These are phyloP conservation scores for Rhynchophorus ferrugineus DNA, from an alignment of 1,140 invertebrate genomes.

Conservation along the genomic window DNA sequence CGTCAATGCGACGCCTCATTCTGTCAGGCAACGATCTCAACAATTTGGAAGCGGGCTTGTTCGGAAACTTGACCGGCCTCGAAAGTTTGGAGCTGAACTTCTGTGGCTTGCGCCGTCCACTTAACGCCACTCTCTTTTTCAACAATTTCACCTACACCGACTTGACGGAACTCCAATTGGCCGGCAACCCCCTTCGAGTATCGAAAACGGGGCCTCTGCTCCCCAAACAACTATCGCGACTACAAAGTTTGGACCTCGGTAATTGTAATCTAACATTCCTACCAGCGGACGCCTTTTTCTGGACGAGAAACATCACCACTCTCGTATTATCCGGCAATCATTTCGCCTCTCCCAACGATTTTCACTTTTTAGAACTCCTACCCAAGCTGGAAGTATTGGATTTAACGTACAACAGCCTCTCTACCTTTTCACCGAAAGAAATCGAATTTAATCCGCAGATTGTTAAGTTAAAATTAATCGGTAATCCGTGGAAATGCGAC, in stretches of 20 bases:
- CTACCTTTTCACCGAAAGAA: conserved; percentile 47
- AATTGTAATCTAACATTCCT: conserved; percentile 55
- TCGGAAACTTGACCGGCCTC: conserved; percentile 58
- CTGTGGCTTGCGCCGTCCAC: conserved; percentile 54
- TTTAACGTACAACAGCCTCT: conserved; percentile 56
- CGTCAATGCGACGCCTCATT: conserved; percentile 55
- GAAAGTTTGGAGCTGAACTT: conserved; percentile 60
- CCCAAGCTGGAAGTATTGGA: conserved; percentile 53
- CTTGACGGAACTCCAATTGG: conserved; percentile 58
- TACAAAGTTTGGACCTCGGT: conserved; percentile 57
- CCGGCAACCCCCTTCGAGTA: conserved; percentile 59
- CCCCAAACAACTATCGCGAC: conserved; percentile 54
- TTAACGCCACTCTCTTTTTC: conserved; percentile 60
- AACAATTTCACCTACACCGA: conserved; percentile 56
- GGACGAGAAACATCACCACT: conserved; percentile 54
- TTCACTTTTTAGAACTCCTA: conserved; percentile 52
- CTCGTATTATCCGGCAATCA: conserved; percentile 56
- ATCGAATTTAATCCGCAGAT: conserved; percentile 48
- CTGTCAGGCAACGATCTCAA: conserved; percentile 61
- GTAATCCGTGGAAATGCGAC: conserved; percentile 63
- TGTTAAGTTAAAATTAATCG: conserved; percentile 53
- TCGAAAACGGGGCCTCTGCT: conserved; percentile 50
- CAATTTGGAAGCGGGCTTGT: conserved; percentile 59
- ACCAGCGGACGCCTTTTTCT: conserved; percentile 53
- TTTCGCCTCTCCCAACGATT: conserved; percentile 43